Percentiles rank a stretch among this genome's conserved stretches.
Conservation (phyloP, 1,140 invertebrate genomes). For the Elymnias hypermnestra region DNA sequence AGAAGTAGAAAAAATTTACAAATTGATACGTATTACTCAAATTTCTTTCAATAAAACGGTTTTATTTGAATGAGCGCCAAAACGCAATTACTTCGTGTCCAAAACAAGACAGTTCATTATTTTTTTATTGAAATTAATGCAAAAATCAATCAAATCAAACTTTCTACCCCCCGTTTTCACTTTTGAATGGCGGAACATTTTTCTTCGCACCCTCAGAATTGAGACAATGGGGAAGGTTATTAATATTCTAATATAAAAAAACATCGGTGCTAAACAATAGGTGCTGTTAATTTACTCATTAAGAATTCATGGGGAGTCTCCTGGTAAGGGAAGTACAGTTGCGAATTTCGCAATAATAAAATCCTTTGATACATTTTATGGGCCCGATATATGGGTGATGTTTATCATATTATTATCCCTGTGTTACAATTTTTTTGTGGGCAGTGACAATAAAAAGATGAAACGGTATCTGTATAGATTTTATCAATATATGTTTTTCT, state of each 20-base stretch:
- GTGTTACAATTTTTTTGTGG: background rate
- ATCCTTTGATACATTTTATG: conserved; percentile 47
- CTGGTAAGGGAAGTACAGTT: conserved; percentile 22
- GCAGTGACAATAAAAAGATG: background rate
- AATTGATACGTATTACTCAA: background rate
- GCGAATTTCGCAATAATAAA: conserved; percentile 43
- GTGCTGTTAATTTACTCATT: conserved; percentile 73
- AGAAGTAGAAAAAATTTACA: too few relatives aligned
- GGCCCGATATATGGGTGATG: conserved; percentile 21
- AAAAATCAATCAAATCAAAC: conserved; percentile 66
- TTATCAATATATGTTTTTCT: too few relatives aligned
- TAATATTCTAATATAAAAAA: conserved; percentile 69
- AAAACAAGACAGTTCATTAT: conserved; percentile 51
- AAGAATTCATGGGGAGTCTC: conserved; percentile 59
- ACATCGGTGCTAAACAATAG: conserved; percentile 65
- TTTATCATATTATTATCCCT: conserved; percentile 11
- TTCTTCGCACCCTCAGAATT: conserved; percentile 39
- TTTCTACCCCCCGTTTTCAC: conserved; percentile 38
- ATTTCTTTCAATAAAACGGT: too few relatives aligned
- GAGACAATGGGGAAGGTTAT: conserved; percentile 62
- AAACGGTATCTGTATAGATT: background rate
- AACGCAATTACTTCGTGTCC: conserved; percentile 51
- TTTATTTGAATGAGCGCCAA: too few relatives aligned
- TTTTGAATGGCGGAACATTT: conserved; percentile 48
- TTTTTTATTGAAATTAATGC: conserved; percentile 66